Conservation (phyloP, 2,113 vertebrate genomes). For the Cynocephalus volans region DNA sequence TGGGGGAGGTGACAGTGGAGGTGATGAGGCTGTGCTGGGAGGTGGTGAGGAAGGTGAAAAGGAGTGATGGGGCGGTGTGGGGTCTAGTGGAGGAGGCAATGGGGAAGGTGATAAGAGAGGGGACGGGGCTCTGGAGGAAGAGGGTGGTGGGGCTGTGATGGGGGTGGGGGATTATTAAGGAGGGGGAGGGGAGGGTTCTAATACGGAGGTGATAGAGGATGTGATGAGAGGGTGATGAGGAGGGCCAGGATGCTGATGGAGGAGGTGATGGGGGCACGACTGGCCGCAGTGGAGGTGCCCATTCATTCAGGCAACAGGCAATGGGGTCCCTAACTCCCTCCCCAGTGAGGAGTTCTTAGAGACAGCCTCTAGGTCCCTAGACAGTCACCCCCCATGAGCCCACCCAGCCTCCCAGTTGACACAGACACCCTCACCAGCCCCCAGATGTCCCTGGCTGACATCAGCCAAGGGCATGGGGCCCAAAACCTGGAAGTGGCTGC, state of each 20-base stretch:
- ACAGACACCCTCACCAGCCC: not conserved
- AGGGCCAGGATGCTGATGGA: not conserved
- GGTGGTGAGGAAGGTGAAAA: too few species aligned
- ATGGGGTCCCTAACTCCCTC: not conserved
- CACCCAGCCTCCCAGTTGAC: not conserved
- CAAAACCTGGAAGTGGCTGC: not conserved
- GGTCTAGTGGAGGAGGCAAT: too few species aligned
- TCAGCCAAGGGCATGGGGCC: not conserved
- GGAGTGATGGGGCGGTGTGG: not conserved
- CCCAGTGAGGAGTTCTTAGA: not conserved
- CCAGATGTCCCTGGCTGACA: not conserved
- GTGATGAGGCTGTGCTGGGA: rapidly evolving
- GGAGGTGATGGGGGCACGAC: not conserved
- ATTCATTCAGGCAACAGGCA: not conserved
- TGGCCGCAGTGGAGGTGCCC: not conserved
- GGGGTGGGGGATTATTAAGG: not conserved
- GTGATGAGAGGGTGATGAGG: not conserved
- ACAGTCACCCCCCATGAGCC: rapidly evolving
- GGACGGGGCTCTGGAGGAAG: not conserved
- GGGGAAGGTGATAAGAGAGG: too few species aligned
- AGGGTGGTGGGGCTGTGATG: not conserved
- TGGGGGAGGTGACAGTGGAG: not conserved
- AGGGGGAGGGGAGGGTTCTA: not conserved
- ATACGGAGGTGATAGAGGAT: not conserved
- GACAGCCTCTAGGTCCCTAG: not conserved